phyloP scores from a whole-genome alignment of 1,140 invertebrate genomes.

The honey bee (Apis mellifera) region Amel_HAv3.1 CM009931.2:8839001-8839500 shows the following conservation, averaged over 20 bases:
- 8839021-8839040: neutral
- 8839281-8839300: neutral
- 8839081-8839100: conserved; percentile 27
- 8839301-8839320: neutral
- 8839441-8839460: no score
- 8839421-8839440: no score
- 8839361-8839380: neutral
- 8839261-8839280: neutral
- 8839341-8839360: neutral
- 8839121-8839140: neutral
- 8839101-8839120: neutral
- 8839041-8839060: conserved; percentile 1
- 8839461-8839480: no score
- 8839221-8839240: conserved; percentile 10
- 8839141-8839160: conserved; percentile 54
- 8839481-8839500: neutral
- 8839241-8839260: neutral
- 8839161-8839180: conserved; percentile 14
- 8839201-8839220: conserved; percentile 44
- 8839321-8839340: no score
- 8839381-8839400: neutral
- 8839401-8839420: neutral
- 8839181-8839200: conserved; percentile 19
- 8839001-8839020: neutral
- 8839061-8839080: conserved; percentile 12